Conservation (phyloP, 2,888 invertebrate species). For the Lepidonotus clava region DNA sequence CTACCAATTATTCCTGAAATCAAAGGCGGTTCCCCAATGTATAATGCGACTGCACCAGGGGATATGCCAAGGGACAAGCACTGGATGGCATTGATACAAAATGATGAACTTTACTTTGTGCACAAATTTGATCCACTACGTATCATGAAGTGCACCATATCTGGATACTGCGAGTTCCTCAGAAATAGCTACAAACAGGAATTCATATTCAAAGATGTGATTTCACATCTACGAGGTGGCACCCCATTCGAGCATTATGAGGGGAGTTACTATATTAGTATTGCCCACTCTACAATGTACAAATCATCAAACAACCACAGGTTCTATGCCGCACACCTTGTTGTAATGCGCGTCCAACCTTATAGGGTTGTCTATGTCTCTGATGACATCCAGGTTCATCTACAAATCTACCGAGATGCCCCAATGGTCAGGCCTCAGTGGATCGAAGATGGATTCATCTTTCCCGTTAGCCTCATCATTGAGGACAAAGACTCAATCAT, state of each 20-base stretch:
- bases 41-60: constrained; percentile 64
- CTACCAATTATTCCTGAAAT: constrained; percentile 66
- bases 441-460: constrained; percentile 69
- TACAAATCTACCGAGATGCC: constrained; percentile 62
- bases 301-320: constrained; percentile 62
- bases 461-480: constrained; percentile 68
- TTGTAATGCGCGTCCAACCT: constrained; percentile 65
- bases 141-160: constrained; percentile 64
- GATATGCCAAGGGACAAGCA: constrained; percentile 69
- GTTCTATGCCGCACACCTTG: constrained; percentile 67
- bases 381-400: constrained; percentile 65
- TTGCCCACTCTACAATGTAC: constrained; percentile 68
- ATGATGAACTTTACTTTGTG: constrained; percentile 66
- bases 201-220: constrained; percentile 65
- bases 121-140: constrained; percentile 69
- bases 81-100: constrained; percentile 65
- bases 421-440: constrained; percentile 67
- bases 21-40: constrained; percentile 67
- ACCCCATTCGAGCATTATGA: constrained; percentile 68
- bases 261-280: constrained; percentile 66
- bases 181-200: constrained; percentile 59
- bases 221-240: constrained; percentile 67
- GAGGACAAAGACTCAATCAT: constrained; percentile 64
- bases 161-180: constrained; percentile 65
- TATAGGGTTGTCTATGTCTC: constrained; percentile 67